Percentiles rank a stretch among this genome's conserved stretches.
phyloP scores from a whole-genome alignment of 2,888 invertebrate species.

The Parnassius mnemosyne region DNA sequence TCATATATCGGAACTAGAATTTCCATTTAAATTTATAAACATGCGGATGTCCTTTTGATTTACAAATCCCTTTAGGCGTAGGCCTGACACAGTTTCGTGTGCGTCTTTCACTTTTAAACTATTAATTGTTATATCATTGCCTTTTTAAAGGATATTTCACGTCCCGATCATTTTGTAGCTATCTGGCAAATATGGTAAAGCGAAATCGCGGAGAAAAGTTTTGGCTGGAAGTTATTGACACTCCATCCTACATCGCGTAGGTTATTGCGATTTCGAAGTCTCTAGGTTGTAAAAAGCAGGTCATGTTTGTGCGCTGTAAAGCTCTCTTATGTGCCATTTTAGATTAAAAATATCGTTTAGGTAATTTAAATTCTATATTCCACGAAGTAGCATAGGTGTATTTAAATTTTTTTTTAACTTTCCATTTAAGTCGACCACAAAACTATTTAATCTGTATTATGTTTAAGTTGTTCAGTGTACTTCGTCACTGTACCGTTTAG shows the following conservation, averaged over 20 bases:
- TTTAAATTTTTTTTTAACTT: conserved; percentile 31
- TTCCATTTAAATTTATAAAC: too few relatives aligned
- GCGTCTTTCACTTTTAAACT: too few relatives aligned
- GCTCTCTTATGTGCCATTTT: conserved; percentile 62
- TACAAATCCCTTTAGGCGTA: too few relatives aligned
- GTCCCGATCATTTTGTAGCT: conserved; percentile 17
- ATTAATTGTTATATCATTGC: too few relatives aligned
- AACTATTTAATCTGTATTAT: conserved; percentile 20
- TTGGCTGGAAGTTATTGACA: background rate
- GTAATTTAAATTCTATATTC: conserved; percentile 58
- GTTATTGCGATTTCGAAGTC: background rate
- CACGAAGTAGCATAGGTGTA: conserved; percentile 36
- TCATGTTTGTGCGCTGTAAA: conserved; percentile 50
- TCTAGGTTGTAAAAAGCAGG: conserved; percentile 41
- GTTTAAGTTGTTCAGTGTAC: conserved; percentile 7
- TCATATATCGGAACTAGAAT: background rate
- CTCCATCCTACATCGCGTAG: background rate
- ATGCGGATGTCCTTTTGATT: too few relatives aligned
- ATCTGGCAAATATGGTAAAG: background rate
- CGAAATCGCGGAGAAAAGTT: background rate
- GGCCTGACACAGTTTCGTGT: too few relatives aligned
- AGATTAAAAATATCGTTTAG: conserved; percentile 62
- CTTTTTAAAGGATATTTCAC: conserved; percentile 16
- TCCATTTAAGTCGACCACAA: conserved; percentile 26
- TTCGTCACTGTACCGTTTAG: conserved; percentile 8